These are phyloP conservation scores for Laspeyria flexula DNA, from an alignment of 2,888 invertebrate genomes.

Conservation along the genomic window DNA sequence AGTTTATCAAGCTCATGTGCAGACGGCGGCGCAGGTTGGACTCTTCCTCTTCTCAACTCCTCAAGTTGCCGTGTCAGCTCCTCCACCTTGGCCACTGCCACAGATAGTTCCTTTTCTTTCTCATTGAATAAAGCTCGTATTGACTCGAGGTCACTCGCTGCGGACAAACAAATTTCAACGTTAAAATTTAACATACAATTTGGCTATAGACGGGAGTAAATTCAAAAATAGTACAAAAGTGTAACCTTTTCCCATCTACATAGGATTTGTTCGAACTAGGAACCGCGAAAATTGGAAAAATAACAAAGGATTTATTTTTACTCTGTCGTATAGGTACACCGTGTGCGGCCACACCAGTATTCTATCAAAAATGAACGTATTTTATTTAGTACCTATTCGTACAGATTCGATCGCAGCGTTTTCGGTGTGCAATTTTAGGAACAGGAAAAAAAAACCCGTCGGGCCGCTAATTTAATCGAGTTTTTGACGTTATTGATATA, in stretches of 20 bases:
- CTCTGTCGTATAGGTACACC: too few relatives aligned
- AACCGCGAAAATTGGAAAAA: neutral
- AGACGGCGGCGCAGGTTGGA: conserved; percentile 88
- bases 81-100: conserved; percentile 99
- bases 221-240: too few relatives aligned
- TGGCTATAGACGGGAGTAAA: too few relatives aligned
- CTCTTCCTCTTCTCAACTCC: conserved; percentile 91
- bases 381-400: too few relatives aligned
- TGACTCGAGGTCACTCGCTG: conserved; percentile 98
- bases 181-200: neutral
- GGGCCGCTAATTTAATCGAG: too few relatives aligned
- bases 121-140: conserved; percentile 98
- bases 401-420: too few relatives aligned
- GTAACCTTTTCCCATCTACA: neutral
- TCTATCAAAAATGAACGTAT: too few relatives aligned
- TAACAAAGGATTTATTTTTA: neutral
- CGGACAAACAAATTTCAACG: conserved; percentile 54
- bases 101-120: conserved; percentile 97
- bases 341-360: too few relatives aligned
- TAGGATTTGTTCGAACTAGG: neutral
- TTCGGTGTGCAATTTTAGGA: too few relatives aligned
- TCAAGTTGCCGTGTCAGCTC: conserved; percentile 97
- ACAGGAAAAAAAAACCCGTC: too few relatives aligned
- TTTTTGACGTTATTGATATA: too few relatives aligned
- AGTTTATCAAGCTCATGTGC: conserved; percentile 97